Percentiles rank a stretch among this genome's conserved stretches.
These are phyloP conservation scores for Apistogramma diplotaenia DNA, from an alignment of 2,113 vertebrate species.

Conservation along the genomic window DNA sequence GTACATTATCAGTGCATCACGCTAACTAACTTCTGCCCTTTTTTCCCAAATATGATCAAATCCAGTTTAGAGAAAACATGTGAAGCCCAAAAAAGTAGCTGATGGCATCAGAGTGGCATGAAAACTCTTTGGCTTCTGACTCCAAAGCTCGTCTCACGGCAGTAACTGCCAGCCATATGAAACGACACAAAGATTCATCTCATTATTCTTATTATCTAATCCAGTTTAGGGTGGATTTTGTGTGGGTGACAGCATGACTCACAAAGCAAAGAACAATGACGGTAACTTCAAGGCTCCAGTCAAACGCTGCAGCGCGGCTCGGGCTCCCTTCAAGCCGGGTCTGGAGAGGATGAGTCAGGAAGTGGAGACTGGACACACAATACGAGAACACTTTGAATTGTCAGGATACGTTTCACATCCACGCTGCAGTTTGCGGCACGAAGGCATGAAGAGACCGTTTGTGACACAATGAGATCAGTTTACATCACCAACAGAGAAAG, in stretches of 20 bases:
- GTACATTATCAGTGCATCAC: background rate
- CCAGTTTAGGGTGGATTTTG: background rate
- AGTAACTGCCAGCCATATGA: background rate
- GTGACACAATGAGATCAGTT: conserved; percentile 54
- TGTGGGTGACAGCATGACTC: conserved; percentile 35
- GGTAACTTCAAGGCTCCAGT: conserved; percentile 27
- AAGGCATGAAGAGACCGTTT: background rate
- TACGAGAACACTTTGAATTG: background rate
- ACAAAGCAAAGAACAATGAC: conserved; percentile 2
- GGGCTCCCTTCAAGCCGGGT: conserved; percentile 4
- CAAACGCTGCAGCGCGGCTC: conserved; percentile 8
- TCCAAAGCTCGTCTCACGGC: background rate
- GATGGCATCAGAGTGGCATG: background rate
- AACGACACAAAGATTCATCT: background rate
- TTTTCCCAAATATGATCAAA: background rate
- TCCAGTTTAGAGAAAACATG: background rate
- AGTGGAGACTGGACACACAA: background rate
- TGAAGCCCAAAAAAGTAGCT: background rate
- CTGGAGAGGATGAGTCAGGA: conserved; percentile 45
- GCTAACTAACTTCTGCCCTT: background rate
- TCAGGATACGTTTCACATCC: background rate
- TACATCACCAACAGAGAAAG: background rate
- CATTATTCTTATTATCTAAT: background rate
- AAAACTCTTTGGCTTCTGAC: background rate
- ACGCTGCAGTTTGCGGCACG: background rate